Base-by-base conservation (phyloP, 2,888 invertebrate genomes). In the Phyllotreta striolata region DNA sequence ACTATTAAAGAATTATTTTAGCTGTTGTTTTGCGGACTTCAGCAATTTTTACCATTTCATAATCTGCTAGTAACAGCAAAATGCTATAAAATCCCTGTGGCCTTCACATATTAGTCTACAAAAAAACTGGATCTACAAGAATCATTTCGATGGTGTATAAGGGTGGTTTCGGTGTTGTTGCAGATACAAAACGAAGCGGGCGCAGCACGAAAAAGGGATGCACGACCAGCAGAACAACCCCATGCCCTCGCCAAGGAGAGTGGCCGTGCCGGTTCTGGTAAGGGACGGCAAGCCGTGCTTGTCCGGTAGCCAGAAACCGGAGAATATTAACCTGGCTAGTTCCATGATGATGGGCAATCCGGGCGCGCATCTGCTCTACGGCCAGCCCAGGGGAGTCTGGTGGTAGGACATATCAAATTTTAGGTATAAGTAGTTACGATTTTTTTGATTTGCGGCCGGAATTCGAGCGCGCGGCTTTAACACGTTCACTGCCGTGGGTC, bases 151-250 rank as follows among this genome's bases (percentile, higher is more conserved):
- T n/a, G n/a, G n/a, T n/a, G n/a, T n/a, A 24, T 24, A 24, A 24
- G 24, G 24, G 24, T 24, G 24, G 24, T 52, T 38, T 41, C 4
- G 2, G 14, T 55, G 34, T 46, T 67, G 40, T 75, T 78, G 1
- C 77, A 84, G 86, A 78, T 99, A 99, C 84, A 99, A 98, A 86
- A 96, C 98, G 77, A 98, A 98, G 83, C 86, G 98, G n/a, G 95
- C 98, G 0, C 92, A 95, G 63, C 95, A 95, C 77, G 98, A 98
- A 82, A 93, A 96, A 81, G 92, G 92, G 12, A 82, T 88, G 70
- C 88, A 90, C 71, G 89, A 91, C 66, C 79, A 83, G 66, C 80
- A 80, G 73, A 82, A 77, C 73, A 79, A 77, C 68, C 77, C 79
- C 9, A 72, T 81, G 70, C 90, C 92, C 46, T 95, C 96, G 0